phyloP scores from a whole-genome alignment of 2,888 invertebrate species.

The Cryptocephalus primarius region DNA sequence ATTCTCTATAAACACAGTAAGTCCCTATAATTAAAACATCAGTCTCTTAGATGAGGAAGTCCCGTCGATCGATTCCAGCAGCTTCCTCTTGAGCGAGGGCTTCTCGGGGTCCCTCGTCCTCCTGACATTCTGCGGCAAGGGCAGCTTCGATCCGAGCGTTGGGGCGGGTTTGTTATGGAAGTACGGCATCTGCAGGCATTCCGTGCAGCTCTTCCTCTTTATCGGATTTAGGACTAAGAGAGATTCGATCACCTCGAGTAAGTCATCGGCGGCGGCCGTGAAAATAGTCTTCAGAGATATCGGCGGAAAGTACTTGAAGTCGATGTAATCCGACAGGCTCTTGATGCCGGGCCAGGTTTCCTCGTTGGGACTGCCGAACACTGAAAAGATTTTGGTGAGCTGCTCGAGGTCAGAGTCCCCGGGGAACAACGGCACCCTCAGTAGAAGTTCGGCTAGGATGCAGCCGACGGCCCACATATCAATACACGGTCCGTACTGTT shows the following conservation, averaged over 20 bases:
- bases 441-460: constrained; percentile 85
- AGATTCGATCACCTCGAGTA: constrained; percentile 68
- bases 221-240: constrained; percentile 75
- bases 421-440: constrained; percentile 88
- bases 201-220: constrained; percentile 67
- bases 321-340: constrained; percentile 79
- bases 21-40: constrained; percentile 42
- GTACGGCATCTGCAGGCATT: constrained; percentile 81
- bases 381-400: constrained; percentile 87
- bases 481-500: constrained; percentile 89
- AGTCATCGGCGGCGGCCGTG: constrained; percentile 88
- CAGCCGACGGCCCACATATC: constrained; percentile 99
- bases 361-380: constrained; percentile 87
- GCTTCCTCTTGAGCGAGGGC: constrained; percentile 66
- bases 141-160: constrained; percentile 71
- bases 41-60: constrained; percentile 56
- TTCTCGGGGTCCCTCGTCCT: constrained; percentile 48
- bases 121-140: constrained; percentile 58
- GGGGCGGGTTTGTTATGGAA: constrained; percentile 88
- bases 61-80: constrained; percentile 59
- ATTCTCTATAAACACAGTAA: no score
- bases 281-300: constrained; percentile 87
- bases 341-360: constrained; percentile 83
- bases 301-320: constrained; percentile 77
- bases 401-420: constrained; percentile 98